Conservation (phyloP, 2,797 vertebrate genomes). For the Enteromius argenteus region DNA sequence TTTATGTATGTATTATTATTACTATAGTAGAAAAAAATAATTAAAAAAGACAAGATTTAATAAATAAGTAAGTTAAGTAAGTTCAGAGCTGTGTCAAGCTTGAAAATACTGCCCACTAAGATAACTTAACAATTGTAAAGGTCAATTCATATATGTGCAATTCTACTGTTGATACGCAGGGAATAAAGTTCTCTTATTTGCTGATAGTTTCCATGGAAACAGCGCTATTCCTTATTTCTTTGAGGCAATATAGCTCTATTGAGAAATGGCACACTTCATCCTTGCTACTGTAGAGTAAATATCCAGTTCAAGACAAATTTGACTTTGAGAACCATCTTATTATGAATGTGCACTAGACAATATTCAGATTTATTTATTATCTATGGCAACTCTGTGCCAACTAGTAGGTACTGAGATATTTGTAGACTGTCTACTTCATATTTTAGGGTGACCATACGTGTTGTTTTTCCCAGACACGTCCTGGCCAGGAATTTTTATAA, state of each 20-base stretch:
- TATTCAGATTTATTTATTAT: background rate
- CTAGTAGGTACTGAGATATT: background rate
- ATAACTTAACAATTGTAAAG: background rate
- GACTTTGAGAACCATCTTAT: conserved; percentile 1
- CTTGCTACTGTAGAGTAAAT: conserved; percentile 15
- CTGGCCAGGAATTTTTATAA: no score
- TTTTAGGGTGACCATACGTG: no score
- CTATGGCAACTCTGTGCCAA: background rate
- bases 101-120: background rate
- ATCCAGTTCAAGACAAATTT: conserved; percentile 15
- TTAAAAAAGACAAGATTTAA: background rate
- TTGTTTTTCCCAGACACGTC: no score
- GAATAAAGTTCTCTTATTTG: conserved; percentile 15
- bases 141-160: background rate
- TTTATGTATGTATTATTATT: no score
- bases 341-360: background rate
- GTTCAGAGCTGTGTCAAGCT: background rate
- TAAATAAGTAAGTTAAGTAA: no score
- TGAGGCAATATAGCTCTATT: conserved; percentile 35
- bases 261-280: conserved; percentile 20
- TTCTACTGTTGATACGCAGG: conserved; percentile 1
- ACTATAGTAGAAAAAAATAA: background rate
- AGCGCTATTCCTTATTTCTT: conserved; percentile 21
- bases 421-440: background rate
- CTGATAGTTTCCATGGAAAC: conserved; percentile 58